Conservation (phyloP, 2,797 vertebrate species). For the Betta splendens region DNA sequence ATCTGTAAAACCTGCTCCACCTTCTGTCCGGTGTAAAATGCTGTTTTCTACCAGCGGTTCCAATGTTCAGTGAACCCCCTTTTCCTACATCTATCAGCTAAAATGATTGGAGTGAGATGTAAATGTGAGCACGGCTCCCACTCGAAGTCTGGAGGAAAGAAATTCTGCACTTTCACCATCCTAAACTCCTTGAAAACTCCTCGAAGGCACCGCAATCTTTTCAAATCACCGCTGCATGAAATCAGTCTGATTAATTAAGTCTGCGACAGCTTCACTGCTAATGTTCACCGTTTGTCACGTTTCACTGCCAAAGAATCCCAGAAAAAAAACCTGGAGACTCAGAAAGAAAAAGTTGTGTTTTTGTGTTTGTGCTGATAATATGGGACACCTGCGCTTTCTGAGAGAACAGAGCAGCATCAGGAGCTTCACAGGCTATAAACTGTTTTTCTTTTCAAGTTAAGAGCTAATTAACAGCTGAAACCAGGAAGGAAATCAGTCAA, state of each 20-base stretch:
- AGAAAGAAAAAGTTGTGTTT: not conserved
- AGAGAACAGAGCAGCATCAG: not conserved
- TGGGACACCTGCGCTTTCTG: not conserved
- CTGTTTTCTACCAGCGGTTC: not conserved
- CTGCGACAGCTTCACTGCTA: slow-evolving; percentile 19
- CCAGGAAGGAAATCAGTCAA: not conserved
- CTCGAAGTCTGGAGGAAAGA: slow-evolving; percentile 29
- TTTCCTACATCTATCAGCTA: not conserved
- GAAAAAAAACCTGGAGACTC: not conserved
- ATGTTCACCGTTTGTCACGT: slow-evolving; percentile 19
- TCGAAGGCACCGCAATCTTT: slow-evolving; percentile 44
- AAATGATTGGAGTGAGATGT: slow-evolving; percentile 43
- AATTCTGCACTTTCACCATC: slow-evolving; percentile 40
- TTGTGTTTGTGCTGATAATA: not conserved
- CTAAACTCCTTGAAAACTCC: slow-evolving; percentile 48
- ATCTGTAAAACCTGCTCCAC: not conserved
- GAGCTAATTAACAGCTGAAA: not conserved
- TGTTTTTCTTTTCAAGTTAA: not conserved
- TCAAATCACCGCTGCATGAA: slow-evolving; percentile 50
- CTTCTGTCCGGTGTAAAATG: not conserved
- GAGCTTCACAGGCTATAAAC: not conserved
- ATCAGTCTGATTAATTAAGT: slow-evolving; percentile 54
- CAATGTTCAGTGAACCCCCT: not conserved
- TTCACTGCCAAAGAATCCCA: not conserved
- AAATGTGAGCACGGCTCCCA: slow-evolving; percentile 25